Base-by-base conservation (phyloP, 2,797 vertebrate genomes). In the Lacerta viridis region DNA sequence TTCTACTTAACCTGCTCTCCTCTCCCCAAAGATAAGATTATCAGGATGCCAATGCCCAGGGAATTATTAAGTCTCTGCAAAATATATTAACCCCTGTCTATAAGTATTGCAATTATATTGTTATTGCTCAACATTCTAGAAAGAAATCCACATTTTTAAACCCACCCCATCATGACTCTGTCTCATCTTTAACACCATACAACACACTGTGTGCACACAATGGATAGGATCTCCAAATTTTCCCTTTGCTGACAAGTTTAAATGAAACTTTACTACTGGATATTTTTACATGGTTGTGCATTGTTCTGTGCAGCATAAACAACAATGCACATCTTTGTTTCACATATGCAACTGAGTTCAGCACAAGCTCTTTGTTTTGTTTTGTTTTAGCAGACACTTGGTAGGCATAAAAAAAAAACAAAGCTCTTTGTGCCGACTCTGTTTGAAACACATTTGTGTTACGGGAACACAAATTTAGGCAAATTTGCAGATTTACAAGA, bases 301-400 rank as follows among this genome's bases (percentile, higher is more conserved):
- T 90, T 75, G 72, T 94, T 91, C 91, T 91, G 90, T 92, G 69
- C 64, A 97, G 96, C 91, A 95, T 71, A 90, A 90, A 89, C 97
- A 97, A 95, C 95, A 98, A 97, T 93, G 96, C 98, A 98, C 98
- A 98, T 97, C 96, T 95, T 96, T 97, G 97, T 96, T 96, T 95
- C 90, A 91, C 10, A 33, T 88, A 64, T 89, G 84, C 80, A 95
- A 96, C 87, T 91, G 90, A 96, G 90, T 93, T 95, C 92, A 94
- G 93, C 96, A 96, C 94, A 96, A 97, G 94, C 87, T 87, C 96
- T 97, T 96, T 97, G 97, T 96, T 97, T 97, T 85, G 77, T n/a
- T 84, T 96, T 86, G 33, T 61, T 46, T 72, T 29, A 75, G 90
- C 4, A 81, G 13, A 0, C 88, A 92, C n/a, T 69, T 89, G 87